These are phyloP conservation scores for Eristalis intricaria DNA, from an alignment of 2,888 invertebrate species.

Conservation along the genomic window DNA sequence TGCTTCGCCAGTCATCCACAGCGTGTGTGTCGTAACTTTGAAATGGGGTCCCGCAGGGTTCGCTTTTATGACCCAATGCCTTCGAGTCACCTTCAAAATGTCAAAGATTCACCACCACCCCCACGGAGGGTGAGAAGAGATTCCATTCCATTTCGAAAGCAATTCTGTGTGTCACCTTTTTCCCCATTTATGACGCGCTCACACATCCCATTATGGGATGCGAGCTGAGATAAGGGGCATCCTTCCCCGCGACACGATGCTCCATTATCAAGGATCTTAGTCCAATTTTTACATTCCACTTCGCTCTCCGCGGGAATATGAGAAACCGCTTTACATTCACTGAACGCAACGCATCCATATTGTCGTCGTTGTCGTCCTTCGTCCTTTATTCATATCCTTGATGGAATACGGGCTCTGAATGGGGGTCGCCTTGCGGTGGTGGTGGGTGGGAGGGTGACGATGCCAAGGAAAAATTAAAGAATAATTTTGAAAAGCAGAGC, in stretches of 20 bases:
- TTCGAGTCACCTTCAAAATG: neutral
- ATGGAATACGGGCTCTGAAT: neutral
- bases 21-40: neutral
- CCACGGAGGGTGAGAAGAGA: neutral
- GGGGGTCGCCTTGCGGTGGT: neutral
- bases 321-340: conserved; percentile 38
- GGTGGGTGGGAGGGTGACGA: neutral
- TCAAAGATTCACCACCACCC: neutral
- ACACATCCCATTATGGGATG: conserved; percentile 29
- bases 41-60: conserved; percentile 1
- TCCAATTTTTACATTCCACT: conserved; percentile 39
- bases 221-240: conserved; percentile 14
- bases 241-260: neutral
- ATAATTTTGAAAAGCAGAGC: conserved; percentile 48
- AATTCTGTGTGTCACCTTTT: neutral
- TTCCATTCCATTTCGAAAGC: neutral
- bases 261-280: conserved; percentile 48
- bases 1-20: neutral
- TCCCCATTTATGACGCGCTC: conserved; percentile 19
- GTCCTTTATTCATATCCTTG: conserved; percentile 56
- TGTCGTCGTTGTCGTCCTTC: conserved; percentile 43
- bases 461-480: conserved; percentile 59
- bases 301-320: conserved; percentile 19
- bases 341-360: conserved; percentile 24
- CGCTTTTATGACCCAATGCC: neutral